Evolutionary conservation across 2,113 vertebrate species (phyloP), one percentile per base, ranked within the genome.

Genomic region (Pogona vitticeps): DNA sequence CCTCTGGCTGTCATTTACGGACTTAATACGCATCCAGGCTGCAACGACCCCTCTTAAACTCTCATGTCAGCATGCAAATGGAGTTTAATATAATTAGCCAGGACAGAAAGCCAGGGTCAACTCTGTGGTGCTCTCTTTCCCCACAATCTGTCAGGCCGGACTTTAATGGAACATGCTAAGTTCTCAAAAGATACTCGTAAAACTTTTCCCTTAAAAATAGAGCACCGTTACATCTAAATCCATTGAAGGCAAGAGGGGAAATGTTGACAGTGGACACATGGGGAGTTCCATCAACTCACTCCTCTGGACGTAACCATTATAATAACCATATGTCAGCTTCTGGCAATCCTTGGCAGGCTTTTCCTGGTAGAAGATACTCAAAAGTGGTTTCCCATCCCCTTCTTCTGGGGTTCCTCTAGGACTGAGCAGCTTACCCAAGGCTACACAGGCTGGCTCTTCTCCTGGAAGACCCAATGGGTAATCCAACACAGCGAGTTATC

Each of bases 21-120:
- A 80, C 72, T 90, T 86, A 88, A 92, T 86, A 90, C 46, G 79
- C 79, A 89, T 81, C 15, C 1, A 81, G 21, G 63, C 21, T 90
- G 85, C 71, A 63, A 42, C 28, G 67, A 42, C 84, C 81, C 82
- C 89, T 92, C 77, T 42, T 73, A 86, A 84, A 10, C 0, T 0
- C 76, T 85, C 87, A 82, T 46, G 56, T 89, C 84, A 81, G 26
- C 61, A 90, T 88, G 86, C 63, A 92, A 90, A 92, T 83, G 73
- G 12, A 86, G 79, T 82, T 90, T 85, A 91, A 92, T 33, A 82
- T 58, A 84, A 80, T 92, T 82, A 89, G 42, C 73, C n/a, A 83
- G 73, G 81, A 91, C 18, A 86, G 83, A 91, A 90, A 91, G 75
- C 73, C 58, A 86, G 87, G 76, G 84, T 86, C 68, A 52, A 28